These are phyloP conservation scores for Pogonognathellus flavescens DNA, from an alignment of 1,140 invertebrate genomes.

Conservation along the genomic window DNA sequence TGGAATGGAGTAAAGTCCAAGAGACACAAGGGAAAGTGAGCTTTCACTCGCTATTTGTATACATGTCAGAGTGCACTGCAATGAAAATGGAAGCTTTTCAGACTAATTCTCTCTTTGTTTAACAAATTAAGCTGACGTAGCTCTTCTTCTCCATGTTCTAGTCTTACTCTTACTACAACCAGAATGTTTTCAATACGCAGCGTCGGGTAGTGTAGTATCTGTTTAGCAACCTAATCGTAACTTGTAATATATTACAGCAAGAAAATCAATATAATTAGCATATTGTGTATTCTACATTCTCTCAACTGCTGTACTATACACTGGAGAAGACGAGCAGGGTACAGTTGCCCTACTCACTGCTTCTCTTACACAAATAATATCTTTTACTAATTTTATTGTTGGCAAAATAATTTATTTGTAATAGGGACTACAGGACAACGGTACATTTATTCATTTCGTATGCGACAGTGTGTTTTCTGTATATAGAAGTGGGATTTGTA, in stretches of 20 bases:
- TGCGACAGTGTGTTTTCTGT: too few species aligned
- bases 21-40: constrained; percentile 42
- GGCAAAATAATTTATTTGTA: too few species aligned
- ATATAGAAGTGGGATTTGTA: too few species aligned
- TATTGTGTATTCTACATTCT: neutral
- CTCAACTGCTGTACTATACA: neutral
- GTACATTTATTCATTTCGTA: too few species aligned
- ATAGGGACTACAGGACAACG: too few species aligned
- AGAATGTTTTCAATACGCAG: too few species aligned
- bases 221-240: neutral
- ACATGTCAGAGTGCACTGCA: constrained; percentile 44
- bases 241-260: neutral
- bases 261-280: constrained; percentile 39
- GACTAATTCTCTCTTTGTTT: constrained; percentile 42
- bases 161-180: too few species aligned
- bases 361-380: too few species aligned
- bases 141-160: neutral
- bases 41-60: constrained; percentile 51
- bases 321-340: too few species aligned
- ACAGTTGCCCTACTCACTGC: too few species aligned
- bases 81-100: constrained; percentile 34
- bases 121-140: constrained; percentile 42
- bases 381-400: too few species aligned
- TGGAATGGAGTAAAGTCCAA: constrained; percentile 2
- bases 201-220: neutral